Conservation (phyloP, 2,888 invertebrate species). For the Alviniconcha strummeri region DNA sequence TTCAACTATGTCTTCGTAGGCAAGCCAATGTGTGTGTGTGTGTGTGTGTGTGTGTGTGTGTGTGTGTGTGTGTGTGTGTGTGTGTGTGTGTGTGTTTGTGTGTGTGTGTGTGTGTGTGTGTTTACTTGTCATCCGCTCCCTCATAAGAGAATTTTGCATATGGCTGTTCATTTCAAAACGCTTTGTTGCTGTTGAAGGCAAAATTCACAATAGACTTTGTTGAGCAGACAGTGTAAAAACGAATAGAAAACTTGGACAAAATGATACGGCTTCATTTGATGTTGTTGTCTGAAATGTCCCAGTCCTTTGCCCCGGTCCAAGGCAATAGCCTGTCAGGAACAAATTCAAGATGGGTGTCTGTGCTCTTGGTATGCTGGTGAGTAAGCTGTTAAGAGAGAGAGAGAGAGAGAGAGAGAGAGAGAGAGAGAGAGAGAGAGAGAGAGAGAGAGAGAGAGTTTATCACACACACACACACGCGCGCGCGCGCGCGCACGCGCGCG, state of each 20-base stretch:
- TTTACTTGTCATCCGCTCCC: background rate
- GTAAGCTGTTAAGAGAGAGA: too few species aligned
- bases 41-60: slow-evolving; percentile 4
- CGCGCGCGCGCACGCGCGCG: background rate
- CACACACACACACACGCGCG: background rate
- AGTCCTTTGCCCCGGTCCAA: too few species aligned
- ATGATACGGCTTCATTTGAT: too few species aligned
- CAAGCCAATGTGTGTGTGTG: background rate
- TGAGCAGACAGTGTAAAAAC: background rate
- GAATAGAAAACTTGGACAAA: background rate
- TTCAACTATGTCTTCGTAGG: background rate
- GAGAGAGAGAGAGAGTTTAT: background rate
- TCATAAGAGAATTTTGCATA: too few species aligned
- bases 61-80: slow-evolving; percentile 4
- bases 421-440: background rate
- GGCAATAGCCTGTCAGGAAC: too few species aligned
- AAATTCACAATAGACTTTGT: background rate
- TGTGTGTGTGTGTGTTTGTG: slow-evolving; percentile 5
- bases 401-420: background rate
- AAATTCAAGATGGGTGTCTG: too few species aligned
- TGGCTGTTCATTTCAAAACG: too few species aligned
- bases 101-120: slow-evolving; percentile 2
- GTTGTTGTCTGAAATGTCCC: too few species aligned
- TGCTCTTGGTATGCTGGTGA: too few species aligned
- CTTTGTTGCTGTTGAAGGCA: background rate